A percentile compares a stretch with the other conserved stretches of the same genome.
phyloP scores from a whole-genome alignment of 2,113 vertebrate genomes.

The Todiramphus chloris region DNA sequence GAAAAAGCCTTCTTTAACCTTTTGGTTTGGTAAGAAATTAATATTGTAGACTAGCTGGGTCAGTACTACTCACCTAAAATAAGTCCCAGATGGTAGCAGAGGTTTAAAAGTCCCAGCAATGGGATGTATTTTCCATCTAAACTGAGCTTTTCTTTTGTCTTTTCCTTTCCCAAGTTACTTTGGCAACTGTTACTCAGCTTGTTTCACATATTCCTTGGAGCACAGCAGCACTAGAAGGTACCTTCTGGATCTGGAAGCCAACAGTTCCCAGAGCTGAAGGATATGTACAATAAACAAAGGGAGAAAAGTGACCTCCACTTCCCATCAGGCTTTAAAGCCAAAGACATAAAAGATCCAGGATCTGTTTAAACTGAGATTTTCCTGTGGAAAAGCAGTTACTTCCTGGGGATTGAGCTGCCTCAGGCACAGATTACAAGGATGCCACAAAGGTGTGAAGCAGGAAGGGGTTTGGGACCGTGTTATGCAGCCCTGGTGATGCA shows the following conservation, averaged over 20 bases:
- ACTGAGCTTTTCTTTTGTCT: neutral
- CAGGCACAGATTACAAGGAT: neutral
- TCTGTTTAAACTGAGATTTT: neutral
- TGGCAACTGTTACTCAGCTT: neutral
- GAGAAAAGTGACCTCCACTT: neutral
- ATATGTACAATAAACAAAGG: accelerated
- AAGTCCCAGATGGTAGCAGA: neutral
- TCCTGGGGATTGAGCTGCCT: neutral
- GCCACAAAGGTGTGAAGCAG: accelerated
- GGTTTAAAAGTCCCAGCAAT: neutral
- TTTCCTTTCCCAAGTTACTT: neutral
- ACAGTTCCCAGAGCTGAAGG: neutral
- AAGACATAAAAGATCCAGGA: neutral
- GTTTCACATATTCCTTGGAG: neutral
- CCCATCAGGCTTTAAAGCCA: neutral
- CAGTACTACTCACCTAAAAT: neutral
- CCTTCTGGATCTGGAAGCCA: neutral
- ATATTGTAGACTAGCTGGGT: neutral
- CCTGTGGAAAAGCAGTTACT: neutral
- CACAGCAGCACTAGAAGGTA: neutral
- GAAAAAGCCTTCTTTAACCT: neutral
- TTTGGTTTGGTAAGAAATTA: neutral
- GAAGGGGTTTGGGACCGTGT: neutral
- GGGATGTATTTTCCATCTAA: neutral
- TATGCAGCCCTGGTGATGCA: neutral